These are phyloP conservation scores for Microcebus tavaratra DNA, from an alignment of 2,113 vertebrate genomes.

Conservation along the genomic window DNA sequence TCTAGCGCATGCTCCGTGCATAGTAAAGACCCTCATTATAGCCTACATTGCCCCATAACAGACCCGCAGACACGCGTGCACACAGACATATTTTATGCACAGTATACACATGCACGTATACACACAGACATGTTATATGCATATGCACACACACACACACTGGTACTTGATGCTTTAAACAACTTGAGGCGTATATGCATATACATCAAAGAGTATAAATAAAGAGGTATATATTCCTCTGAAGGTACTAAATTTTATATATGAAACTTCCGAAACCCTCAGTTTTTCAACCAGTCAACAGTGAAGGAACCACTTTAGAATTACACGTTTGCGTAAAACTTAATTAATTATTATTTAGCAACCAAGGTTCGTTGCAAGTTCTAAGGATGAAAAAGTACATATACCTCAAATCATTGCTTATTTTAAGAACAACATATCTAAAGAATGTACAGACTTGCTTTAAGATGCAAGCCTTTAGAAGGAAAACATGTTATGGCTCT, in stretches of 20 bases:
- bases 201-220: neutral
- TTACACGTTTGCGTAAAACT: neutral
- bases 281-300: conserved; percentile 15
- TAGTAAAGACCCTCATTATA: neutral
- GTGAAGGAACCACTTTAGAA: neutral
- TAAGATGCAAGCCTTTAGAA: neutral
- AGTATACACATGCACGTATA: neutral
- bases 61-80: neutral
- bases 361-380: neutral
- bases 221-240: neutral
- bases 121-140: neutral
- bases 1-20: neutral
- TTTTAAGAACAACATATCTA: neutral
- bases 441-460: neutral
- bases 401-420: conserved; percentile 7
- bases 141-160: neutral
- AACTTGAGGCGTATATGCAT: neutral
- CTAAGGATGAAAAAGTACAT: neutral
- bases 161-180: neutral
- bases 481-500: neutral
- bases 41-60: neutral
- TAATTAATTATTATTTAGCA: conserved; percentile 20
- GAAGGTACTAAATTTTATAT: neutral
- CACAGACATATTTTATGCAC: neutral
- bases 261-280: neutral